phyloP scores from a whole-genome alignment of 2,888 invertebrate species.

The Tuta absoluta region DNA sequence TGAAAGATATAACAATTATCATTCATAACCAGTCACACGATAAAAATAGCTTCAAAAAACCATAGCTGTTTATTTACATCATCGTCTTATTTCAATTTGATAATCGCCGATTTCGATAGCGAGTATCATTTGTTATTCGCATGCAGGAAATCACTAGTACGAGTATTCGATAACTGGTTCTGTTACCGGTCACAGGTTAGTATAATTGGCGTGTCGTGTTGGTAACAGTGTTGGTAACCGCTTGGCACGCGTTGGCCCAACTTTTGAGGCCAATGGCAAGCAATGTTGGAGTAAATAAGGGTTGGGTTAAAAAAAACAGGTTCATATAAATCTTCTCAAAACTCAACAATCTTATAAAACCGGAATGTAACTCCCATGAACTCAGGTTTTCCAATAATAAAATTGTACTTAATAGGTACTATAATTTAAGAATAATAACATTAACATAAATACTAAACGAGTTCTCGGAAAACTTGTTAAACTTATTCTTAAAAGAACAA shows the following conservation, averaged over 20 bases:
- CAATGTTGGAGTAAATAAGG: background rate
- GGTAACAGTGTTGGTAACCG: constrained; percentile 8
- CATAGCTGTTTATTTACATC: background rate
- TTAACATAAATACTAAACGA: background rate
- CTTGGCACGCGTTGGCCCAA: constrained; percentile 4
- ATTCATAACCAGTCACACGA: background rate
- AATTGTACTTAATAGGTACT: too few relatives aligned
- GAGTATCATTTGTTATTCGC: background rate
- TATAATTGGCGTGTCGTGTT: constrained; percentile 13
- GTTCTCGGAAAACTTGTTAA: background rate
- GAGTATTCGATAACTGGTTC: constrained; percentile 12
- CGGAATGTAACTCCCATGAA: too few relatives aligned
- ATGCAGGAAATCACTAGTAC: constrained; percentile 18
- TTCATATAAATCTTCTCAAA: too few relatives aligned
- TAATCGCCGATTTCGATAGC: constrained; percentile 12
- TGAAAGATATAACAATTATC: background rate
- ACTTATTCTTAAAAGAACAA: background rate
- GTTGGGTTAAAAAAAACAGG: background rate
- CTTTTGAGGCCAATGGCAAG: constrained; percentile 17
- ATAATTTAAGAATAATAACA: background rate
- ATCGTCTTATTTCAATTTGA: background rate
- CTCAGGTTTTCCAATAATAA: too few relatives aligned
- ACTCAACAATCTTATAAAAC: too few relatives aligned
- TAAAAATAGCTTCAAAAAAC: background rate
- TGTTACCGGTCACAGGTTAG: constrained; percentile 19